Evolutionary conservation across 2,888 invertebrate genomes (phyloP).

Genomic region (Stenurella melanura): DNA sequence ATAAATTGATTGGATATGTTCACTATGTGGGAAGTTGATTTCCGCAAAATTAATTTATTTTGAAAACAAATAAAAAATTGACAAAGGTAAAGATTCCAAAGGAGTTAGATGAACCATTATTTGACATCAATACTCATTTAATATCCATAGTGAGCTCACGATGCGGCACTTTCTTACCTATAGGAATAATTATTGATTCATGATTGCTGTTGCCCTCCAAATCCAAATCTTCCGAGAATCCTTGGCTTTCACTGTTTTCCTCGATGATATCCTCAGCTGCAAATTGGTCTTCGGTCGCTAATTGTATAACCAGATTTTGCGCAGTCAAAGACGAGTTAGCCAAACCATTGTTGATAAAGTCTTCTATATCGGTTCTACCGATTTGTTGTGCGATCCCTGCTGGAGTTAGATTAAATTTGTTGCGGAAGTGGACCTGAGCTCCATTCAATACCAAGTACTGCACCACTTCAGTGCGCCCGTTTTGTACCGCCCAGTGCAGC

Average conservation of each 20-base stretch:
- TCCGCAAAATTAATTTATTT: no score
- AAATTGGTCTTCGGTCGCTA: constrained; percentile 58
- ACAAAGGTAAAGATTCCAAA: no score
- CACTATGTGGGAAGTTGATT: no score
- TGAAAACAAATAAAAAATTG: no score
- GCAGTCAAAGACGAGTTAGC: constrained; percentile 62
- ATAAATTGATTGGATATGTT: no score
- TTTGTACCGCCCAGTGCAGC: constrained; percentile 94
- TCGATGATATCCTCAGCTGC: constrained; percentile 48
- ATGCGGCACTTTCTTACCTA: no score
- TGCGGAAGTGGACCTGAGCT: constrained; percentile 81
- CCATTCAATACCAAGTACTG: constrained; percentile 83
- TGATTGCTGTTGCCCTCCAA: constrained; percentile 47
- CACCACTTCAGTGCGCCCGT: constrained; percentile 83
- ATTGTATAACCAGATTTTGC: constrained; percentile 62
- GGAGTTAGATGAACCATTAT: no score
- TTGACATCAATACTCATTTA: no score
- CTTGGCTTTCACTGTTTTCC: constrained; percentile 58
- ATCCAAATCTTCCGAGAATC: constrained; percentile 47
- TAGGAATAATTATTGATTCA: constrained; percentile 49
- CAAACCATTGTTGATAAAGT: constrained; percentile 74
- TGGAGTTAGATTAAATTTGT: constrained; percentile 85
- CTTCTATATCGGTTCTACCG: constrained; percentile 78
- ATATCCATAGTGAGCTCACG: no score
- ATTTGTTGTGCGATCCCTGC: constrained; percentile 81